phyloP scores from a whole-genome alignment of 1,140 invertebrate species.

The Trichonephila clavata region DNA sequence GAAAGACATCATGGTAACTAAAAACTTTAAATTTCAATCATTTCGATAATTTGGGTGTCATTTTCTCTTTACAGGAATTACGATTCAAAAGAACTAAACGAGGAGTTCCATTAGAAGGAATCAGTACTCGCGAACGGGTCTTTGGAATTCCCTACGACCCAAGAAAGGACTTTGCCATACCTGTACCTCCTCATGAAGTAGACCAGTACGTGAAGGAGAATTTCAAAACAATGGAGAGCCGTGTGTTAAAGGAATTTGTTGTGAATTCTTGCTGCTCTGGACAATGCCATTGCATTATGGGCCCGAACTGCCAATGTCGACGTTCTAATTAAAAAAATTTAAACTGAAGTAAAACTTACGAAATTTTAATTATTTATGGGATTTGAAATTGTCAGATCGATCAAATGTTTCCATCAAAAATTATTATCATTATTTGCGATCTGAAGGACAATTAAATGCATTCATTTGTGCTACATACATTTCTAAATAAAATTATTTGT shows the following conservation, averaged over 20 bases:
- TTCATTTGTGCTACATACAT: too few relatives aligned
- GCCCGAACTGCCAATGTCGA: neutral
- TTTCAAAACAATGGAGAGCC: neutral
- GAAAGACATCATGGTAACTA: too few relatives aligned
- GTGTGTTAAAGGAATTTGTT: slow-evolving; percentile 4
- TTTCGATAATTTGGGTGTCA: too few relatives aligned
- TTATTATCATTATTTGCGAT: too few relatives aligned
- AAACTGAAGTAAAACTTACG: too few relatives aligned
- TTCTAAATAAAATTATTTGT: too few relatives aligned
- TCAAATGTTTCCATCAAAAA: too few relatives aligned
- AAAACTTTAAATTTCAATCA: too few relatives aligned
- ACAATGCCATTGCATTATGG: neutral
- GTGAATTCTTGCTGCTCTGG: neutral
- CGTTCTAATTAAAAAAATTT: neutral
- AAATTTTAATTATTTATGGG: too few relatives aligned
- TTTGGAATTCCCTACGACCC: slow-evolving; percentile 70
- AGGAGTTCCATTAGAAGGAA: neutral
- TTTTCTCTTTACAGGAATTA: neutral
- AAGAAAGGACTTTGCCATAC: slow-evolving; percentile 25
- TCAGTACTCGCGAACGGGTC: slow-evolving; percentile 43
- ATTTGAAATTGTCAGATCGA: too few relatives aligned
- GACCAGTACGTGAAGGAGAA: neutral
- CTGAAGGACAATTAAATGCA: too few relatives aligned
- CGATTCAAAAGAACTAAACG: neutral
- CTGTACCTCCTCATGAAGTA: neutral